Conservation (phyloP, 2,888 invertebrate species). For the Alviniconcha strummeri region DNA sequence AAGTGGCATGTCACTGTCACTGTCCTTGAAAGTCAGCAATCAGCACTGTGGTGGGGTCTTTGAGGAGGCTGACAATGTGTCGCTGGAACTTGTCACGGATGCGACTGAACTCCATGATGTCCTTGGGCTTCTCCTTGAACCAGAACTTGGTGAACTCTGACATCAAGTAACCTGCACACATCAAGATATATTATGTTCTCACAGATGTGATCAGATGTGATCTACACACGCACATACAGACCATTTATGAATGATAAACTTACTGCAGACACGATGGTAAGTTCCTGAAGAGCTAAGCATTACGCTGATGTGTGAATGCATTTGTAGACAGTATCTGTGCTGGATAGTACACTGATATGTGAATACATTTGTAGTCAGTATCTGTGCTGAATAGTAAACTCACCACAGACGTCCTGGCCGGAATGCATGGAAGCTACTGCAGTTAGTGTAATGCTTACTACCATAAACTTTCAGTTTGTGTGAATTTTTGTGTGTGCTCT, state of each 20-base stretch:
- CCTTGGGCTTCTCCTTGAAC: conserved; percentile 91
- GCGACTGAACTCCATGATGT: conserved; percentile 96
- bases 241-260: too few relatives aligned
- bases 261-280: too few relatives aligned
- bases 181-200: not conserved
- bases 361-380: not conserved
- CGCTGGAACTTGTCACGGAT: conserved; percentile 85
- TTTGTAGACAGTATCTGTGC: too few relatives aligned
- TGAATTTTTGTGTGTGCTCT: not conserved
- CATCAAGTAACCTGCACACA: conserved; percentile 82
- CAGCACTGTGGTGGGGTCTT: conserved; percentile 46
- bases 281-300: too few relatives aligned
- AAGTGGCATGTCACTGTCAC: not conserved
- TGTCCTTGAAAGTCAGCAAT: conserved; percentile 31
- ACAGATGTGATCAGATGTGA: too few relatives aligned
- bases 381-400: not conserved
- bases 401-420: too few relatives aligned
- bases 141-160: conserved; percentile 96
- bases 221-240: too few relatives aligned
- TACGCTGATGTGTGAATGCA: too few relatives aligned
- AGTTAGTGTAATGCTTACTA: too few relatives aligned
- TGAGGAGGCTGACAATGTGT: conserved; percentile 48
- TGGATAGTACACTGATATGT: not conserved
- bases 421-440: too few relatives aligned
- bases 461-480: not conserved